Evolutionary conservation across 2,888 invertebrate species (phyloP).

Genomic region (Drepana falcataria): DNA sequence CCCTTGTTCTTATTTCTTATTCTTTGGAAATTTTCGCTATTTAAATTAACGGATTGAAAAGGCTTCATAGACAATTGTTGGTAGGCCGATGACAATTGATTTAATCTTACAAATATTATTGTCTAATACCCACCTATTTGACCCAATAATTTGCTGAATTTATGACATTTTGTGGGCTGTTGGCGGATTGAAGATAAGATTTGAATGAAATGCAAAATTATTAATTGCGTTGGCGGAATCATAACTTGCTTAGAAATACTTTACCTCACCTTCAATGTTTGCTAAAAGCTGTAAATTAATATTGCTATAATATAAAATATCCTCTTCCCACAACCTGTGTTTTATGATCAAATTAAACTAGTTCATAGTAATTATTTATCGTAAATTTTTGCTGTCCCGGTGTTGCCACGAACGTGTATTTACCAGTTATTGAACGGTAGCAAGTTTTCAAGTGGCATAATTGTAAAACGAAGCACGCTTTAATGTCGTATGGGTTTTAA

Average conservation of each 20-base stretch:
- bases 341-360: background rate
- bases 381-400: conserved; percentile 6
- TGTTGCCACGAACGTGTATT: conserved; percentile 21
- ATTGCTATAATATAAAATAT: background rate
- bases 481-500: conserved; percentile 22
- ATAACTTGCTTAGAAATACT: background rate
- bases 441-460: conserved; percentile 17
- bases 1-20: no score
- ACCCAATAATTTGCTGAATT: background rate
- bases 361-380: conserved; percentile 16
- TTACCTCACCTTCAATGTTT: no score
- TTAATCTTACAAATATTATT: background rate
- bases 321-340: background rate
- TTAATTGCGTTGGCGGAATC: background rate
- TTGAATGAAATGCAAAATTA: background rate
- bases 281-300: background rate
- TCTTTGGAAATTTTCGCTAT: no score
- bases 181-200: background rate
- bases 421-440: conserved; percentile 34
- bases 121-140: background rate
- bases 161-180: background rate
- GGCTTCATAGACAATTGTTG: no score
- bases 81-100: no score
- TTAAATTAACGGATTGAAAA: no score
- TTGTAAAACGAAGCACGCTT: conserved; percentile 20